These are phyloP conservation scores for Oceanites oceanicus DNA, from an alignment of 2,113 vertebrate genomes.

Conservation along the genomic window DNA sequence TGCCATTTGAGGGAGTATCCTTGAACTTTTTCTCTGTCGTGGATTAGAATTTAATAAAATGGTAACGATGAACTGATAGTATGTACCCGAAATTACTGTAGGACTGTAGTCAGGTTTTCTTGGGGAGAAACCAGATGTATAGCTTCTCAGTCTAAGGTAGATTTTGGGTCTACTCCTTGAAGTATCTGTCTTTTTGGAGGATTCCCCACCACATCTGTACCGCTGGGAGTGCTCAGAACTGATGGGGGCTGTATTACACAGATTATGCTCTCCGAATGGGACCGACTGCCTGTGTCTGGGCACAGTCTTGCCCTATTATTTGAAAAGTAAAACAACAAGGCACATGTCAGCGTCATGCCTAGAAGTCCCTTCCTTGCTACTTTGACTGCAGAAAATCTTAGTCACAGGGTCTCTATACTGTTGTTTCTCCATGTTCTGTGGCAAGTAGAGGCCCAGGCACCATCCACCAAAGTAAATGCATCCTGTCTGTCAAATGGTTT, in stretches of 20 bases:
- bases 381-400: neutral
- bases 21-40: neutral
- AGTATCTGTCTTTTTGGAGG: neutral
- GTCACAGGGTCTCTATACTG: neutral
- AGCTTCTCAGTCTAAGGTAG: neutral
- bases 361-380: neutral
- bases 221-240: neutral
- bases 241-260: accelerated
- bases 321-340: neutral
- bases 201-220: neutral
- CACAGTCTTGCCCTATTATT: neutral
- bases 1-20: neutral
- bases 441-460: neutral
- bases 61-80: neutral
- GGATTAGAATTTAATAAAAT: neutral
- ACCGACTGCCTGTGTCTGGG: neutral
- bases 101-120: neutral
- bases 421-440: no score
- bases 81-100: neutral
- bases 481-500: neutral
- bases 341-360: neutral
- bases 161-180: neutral
- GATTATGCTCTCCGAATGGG: neutral
- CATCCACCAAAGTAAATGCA: neutral
- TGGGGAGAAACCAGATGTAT: neutral